phyloP scores from a whole-genome alignment of 2,113 vertebrate genomes.

The Rissa tridactyla region DNA sequence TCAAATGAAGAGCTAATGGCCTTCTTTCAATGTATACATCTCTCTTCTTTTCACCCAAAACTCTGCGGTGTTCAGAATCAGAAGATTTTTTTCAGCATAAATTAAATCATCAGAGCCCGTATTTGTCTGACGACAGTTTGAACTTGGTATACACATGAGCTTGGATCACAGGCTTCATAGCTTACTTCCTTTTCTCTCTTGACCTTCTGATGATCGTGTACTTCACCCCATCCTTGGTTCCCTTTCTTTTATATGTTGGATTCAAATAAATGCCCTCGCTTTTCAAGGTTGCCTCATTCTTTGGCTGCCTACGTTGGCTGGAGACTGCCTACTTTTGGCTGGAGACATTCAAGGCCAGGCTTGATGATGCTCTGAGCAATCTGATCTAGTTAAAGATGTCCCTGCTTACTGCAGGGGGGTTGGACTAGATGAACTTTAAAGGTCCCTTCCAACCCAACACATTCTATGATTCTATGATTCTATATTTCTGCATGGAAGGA shows the following conservation, averaged over 20 bases:
- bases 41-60: not conserved
- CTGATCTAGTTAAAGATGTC: too few species aligned
- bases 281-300: not conserved
- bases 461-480: too few species aligned
- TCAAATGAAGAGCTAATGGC: not conserved
- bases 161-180: not conserved
- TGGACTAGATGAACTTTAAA: too few species aligned
- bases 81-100: not conserved
- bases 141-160: not conserved
- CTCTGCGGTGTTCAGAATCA: not conserved
- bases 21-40: not conserved
- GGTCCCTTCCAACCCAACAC: too few species aligned
- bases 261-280: not conserved
- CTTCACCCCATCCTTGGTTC: not conserved
- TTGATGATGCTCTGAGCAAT: too few species aligned
- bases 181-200: not conserved
- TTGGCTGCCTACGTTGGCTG: not conserved
- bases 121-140: not conserved
- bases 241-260: not conserved
- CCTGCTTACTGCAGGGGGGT: too few species aligned
- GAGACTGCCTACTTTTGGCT: not conserved
- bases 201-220: not conserved
- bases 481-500: not conserved
- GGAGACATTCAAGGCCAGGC: too few species aligned
- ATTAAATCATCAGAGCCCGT: not conserved